These are phyloP conservation scores for Dromococcyx pavoninus DNA, from an alignment of 2,797 vertebrate genomes.

Conservation along the genomic window DNA sequence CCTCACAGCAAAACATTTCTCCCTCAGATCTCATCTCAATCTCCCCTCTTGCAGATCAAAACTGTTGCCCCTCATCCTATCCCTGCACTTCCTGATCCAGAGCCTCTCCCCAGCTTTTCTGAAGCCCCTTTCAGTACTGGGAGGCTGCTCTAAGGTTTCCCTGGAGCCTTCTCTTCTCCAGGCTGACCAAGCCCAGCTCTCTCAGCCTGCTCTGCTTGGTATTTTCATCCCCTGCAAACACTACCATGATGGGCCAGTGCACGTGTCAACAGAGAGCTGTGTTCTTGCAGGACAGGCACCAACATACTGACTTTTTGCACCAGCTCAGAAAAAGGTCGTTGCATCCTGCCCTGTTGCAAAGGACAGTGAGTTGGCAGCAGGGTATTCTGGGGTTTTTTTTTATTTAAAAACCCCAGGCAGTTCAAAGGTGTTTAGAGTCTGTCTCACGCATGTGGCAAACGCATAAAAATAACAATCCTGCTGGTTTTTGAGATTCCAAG, in stretches of 20 bases:
- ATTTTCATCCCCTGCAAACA: not conserved
- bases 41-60: too few species aligned
- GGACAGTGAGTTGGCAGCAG: not conserved
- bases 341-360: not conserved
- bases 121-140: too few species aligned
- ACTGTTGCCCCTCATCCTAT: too few species aligned
- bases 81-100: too few species aligned
- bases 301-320: not conserved
- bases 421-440: not conserved
- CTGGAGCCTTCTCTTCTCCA: too few species aligned
- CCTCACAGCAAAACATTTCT: too few species aligned
- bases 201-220: too few species aligned
- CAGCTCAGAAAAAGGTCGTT: not conserved
- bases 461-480: not conserved
- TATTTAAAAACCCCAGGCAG: not conserved
- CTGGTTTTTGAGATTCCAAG: not conserved
- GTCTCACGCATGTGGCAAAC: not conserved
- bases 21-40: too few species aligned
- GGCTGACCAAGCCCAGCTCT: too few species aligned
- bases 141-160: too few species aligned
- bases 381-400: not conserved
- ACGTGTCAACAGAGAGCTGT: rapidly evolving
- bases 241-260: rapidly evolving
- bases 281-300: not conserved
- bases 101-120: too few species aligned